Base-by-base conservation (phyloP, 35 echinoderm and acorn worm genomes). In the Lytechinus variegatus region DNA sequence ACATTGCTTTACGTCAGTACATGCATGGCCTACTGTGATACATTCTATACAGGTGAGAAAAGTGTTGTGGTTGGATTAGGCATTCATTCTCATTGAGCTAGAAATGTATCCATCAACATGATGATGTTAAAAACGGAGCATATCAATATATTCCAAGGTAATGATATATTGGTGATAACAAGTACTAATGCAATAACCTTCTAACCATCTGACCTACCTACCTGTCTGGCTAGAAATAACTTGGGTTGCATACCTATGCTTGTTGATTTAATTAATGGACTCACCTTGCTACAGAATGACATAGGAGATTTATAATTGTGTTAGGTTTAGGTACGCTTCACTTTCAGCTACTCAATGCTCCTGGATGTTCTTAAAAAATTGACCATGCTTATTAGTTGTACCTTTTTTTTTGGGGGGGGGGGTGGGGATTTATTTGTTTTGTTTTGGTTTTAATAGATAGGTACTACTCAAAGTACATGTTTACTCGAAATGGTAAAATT, bases 61-160 rank as follows among this genome's bases (percentile, higher is more conserved):
- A 24, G 19, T n/a, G 19, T 79, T 8, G 2, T 79, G 5, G 19
- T 24, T 79, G 19, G n/a, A n/a, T 79, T 7, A 79, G n/a, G 66
- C 14, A 79, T 7, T 19, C 19, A n/a, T 79, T 79, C 66, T 24
- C 61, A 79, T 24, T 71, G 66, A 27, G 16, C 19, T n/a, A 79
- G 66, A 79, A 79, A 79, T 79, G 8, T n/a, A 79, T 79, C 66
- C 66, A 79, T 79, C 66, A 79, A 79, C 66, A 79, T 79, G 66
- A 79, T 19, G 19, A 24, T 79, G 66, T 79, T 79, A 24, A 79
- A 79, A 79, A 16, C 66, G 66, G 66, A 79, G 66, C 66, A 79
- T 79, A 79, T 79, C 66, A 79, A 79, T 79, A 79, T 79, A 24
- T 79, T 79, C 66, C 66, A 79, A 79, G 66, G 66, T 79, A 79